phyloP scores from a whole-genome alignment of 2,113 vertebrate species.

The Nesogale talazaci region DNA sequence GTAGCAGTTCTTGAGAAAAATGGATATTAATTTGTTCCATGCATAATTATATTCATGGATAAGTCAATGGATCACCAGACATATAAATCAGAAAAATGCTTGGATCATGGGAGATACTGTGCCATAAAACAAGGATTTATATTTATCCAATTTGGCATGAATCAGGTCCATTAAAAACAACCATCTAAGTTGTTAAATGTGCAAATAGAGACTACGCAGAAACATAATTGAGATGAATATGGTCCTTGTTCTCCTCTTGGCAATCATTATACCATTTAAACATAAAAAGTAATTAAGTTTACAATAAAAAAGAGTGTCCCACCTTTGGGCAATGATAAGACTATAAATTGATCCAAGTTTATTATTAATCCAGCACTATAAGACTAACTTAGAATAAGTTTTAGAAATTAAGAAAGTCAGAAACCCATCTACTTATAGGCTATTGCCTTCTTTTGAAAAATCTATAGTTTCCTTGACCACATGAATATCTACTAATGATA shows the following conservation, averaged over 20 bases:
- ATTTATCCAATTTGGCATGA: neutral
- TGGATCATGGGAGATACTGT: too few species aligned
- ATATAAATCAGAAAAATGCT: slow-evolving; percentile 17
- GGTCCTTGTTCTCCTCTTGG: neutral
- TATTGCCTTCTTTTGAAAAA: neutral
- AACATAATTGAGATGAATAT: neutral
- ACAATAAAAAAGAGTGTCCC: neutral
- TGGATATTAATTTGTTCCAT: neutral
- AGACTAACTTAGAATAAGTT: neutral
- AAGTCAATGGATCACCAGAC: slow-evolving; percentile 7
- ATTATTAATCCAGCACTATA: neutral
- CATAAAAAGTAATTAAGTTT: neutral
- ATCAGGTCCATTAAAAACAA: neutral
- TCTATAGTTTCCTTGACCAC: neutral
- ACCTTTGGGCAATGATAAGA: neutral
- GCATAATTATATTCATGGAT: slow-evolving; percentile 2
- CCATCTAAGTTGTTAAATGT: slow-evolving; percentile 6
- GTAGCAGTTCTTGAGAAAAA: slow-evolving; percentile 33
- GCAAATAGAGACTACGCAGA: neutral
- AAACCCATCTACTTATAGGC: neutral
- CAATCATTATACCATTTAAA: slow-evolving; percentile 1
- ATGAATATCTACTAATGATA: neutral
- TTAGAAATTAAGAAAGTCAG: neutral
- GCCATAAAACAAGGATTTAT: neutral
- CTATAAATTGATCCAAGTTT: neutral